A percentile compares a stretch with the other conserved stretches of the same genome.
These are phyloP conservation scores for Reticulitermes speratus DNA, from an alignment of 1,140 invertebrate genomes.

Conservation along the genomic window DNA sequence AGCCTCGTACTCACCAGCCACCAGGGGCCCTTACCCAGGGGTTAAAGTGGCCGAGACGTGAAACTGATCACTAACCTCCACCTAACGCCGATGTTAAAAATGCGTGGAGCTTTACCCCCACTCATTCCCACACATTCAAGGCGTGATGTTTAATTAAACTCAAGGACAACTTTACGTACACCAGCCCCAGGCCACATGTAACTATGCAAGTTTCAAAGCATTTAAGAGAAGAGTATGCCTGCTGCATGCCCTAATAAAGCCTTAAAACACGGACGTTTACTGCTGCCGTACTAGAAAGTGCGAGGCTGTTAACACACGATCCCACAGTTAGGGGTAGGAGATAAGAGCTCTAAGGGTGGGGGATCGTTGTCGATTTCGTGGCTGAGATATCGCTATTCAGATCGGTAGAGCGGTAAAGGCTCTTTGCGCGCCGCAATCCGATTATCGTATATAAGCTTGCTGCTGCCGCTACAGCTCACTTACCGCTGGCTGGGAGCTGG, in stretches of 20 bases:
- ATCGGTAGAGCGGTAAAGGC: not conserved
- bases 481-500: not conserved
- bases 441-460: not conserved
- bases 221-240: no score
- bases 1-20: no score
- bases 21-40: no score
- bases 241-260: not conserved
- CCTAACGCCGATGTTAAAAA: no score
- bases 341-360: not conserved
- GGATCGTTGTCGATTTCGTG: not conserved
- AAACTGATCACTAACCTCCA: no score
- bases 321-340: not conserved
- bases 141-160: no score
- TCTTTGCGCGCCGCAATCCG: constrained; percentile 2
- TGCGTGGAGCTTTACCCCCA: no score
- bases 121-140: no score
- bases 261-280: not conserved
- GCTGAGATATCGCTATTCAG: constrained; percentile 10
- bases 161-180: no score
- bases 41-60: no score
- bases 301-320: not conserved
- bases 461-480: not conserved
- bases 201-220: no score
- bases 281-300: not conserved
- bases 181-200: no score